A percentile compares a stretch with the other conserved stretches of the same genome.
These are phyloP conservation scores for Phataginus tricuspis DNA, from an alignment of 2,797 vertebrate genomes.

Conservation along the genomic window DNA sequence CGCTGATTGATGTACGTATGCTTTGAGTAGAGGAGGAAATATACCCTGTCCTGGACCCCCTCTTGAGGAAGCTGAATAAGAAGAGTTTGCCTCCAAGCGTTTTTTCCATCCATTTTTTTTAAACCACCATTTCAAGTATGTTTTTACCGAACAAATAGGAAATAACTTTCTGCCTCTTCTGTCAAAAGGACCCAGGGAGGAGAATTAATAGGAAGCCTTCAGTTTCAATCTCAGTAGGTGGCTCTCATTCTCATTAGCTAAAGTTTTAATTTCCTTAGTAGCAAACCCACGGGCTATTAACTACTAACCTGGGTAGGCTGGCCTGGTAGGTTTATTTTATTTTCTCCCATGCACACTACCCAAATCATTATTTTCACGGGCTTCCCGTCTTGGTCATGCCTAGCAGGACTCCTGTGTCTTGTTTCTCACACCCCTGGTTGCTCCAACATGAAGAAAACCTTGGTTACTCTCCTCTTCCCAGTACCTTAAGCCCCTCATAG, in stretches of 20 bases:
- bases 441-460: background rate
- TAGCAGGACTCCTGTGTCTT: background rate
- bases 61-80: background rate
- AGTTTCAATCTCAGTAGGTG: slow-evolving; percentile 44
- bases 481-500: background rate
- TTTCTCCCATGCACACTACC: background rate
- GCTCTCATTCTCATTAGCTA: slow-evolving; percentile 47
- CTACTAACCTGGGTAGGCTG: slow-evolving; percentile 24
- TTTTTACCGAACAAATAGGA: slow-evolving; percentile 17
- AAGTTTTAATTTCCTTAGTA: slow-evolving; percentile 54
- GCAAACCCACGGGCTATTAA: slow-evolving; percentile 18
- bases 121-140: background rate
- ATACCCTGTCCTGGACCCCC: background rate
- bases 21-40: background rate
- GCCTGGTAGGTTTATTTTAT: background rate
- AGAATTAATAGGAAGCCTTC: slow-evolving; percentile 31
- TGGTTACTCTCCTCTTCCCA: background rate
- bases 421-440: background rate
- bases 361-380: background rate
- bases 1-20: background rate
- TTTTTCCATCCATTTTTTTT: background rate
- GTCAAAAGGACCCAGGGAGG: background rate
- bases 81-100: background rate
- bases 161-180: slow-evolving; percentile 30
- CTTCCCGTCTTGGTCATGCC: background rate